Conservation (phyloP, 2,797 vertebrate species). For the Tapera naevia region DNA sequence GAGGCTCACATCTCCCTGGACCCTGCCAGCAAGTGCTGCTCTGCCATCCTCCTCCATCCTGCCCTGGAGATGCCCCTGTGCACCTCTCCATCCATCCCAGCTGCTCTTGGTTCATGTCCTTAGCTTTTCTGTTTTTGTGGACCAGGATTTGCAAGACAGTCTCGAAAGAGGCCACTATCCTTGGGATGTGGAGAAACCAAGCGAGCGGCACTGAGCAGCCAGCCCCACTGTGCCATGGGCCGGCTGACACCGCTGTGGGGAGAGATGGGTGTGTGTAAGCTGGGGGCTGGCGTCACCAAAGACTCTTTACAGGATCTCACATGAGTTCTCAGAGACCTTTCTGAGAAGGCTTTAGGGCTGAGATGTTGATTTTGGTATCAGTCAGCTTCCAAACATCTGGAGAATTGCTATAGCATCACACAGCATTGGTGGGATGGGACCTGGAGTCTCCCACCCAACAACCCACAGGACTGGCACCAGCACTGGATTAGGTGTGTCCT, state of each 20-base stretch:
- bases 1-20: background rate
- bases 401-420: background rate
- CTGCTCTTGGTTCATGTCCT: background rate
- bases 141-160: background rate
- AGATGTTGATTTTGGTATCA: background rate
- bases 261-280: fast-evolving
- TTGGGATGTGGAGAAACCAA: background rate
- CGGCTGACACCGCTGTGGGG: background rate
- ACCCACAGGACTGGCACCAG: background rate
- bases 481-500: background rate
- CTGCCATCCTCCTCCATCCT: background rate
- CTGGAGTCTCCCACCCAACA: background rate
- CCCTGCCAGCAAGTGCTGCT: background rate
- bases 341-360: background rate
- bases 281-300: background rate
- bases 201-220: background rate
- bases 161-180: background rate
- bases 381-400: background rate
- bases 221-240: fast-evolving
- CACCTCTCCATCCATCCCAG: background rate
- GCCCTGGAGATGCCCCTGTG: fast-evolving
- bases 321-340: background rate
- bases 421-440: background rate
- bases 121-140: background rate
- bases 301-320: background rate